Evolutionary conservation across 2,797 vertebrate genomes (phyloP).

Genomic region (Intellagama lesueurii): DNA sequence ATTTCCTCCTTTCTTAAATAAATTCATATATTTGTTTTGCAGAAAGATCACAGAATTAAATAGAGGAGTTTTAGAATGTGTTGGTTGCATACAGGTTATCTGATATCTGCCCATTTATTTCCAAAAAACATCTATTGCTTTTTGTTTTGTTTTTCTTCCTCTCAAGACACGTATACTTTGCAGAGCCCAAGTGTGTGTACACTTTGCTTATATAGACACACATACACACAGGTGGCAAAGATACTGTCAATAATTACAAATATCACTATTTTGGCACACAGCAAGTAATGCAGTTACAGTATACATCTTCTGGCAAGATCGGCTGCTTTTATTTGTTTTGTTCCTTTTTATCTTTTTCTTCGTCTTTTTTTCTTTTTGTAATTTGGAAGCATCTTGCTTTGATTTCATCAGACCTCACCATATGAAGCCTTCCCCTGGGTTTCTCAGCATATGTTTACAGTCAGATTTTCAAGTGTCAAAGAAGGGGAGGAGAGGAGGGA

Average conservation of each 20-base stretch:
- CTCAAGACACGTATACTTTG: slow-evolving; percentile 10
- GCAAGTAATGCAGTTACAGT: background rate
- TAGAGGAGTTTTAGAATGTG: background rate
- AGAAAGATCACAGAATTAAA: background rate
- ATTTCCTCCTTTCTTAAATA: slow-evolving; percentile 53
- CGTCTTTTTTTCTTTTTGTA: background rate
- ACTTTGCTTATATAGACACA: slow-evolving; percentile 26
- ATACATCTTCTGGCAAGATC: slow-evolving; percentile 22
- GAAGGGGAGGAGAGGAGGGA: background rate
- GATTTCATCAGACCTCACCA: background rate
- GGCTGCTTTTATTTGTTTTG: slow-evolving; percentile 27
- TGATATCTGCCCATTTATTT: background rate
- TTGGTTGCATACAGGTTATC: background rate
- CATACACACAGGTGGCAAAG: slow-evolving; percentile 38
- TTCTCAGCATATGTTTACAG: slow-evolving; percentile 16
- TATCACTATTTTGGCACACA: slow-evolving; percentile 40
- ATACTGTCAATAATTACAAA: slow-evolving; percentile 44
- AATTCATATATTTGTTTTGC: slow-evolving; percentile 24
- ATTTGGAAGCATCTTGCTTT: slow-evolving; percentile 13
- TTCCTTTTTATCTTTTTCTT: background rate
- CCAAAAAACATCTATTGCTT: background rate
- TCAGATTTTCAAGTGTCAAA: background rate
- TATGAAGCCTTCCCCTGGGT: background rate
- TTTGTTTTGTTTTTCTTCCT: background rate
- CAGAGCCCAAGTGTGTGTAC: slow-evolving; percentile 8